phyloP scores from a whole-genome alignment of 1,140 invertebrate species.

The Coenobita brevimanus region DNA sequence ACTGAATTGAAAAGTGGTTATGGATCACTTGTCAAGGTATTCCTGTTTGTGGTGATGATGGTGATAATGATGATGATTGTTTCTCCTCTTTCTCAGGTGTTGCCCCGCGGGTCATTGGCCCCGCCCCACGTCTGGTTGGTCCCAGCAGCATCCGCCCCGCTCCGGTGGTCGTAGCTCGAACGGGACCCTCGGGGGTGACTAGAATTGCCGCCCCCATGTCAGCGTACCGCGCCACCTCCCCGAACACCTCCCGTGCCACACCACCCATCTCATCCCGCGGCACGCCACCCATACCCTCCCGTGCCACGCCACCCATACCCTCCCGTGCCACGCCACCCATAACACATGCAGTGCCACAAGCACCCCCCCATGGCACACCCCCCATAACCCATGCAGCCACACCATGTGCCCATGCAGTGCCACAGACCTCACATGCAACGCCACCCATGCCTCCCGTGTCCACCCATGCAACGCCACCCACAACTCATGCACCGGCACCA shows the following conservation, averaged over 20 bases:
- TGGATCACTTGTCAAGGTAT: too few species aligned
- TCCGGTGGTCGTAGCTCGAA: neutral
- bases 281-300: constrained; percentile 36
- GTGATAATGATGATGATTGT: too few species aligned
- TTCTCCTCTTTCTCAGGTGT: too few species aligned
- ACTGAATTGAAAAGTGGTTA: too few species aligned
- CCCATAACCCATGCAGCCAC: constrained; percentile 12
- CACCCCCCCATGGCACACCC: constrained; percentile 26
- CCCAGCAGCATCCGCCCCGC: too few species aligned
- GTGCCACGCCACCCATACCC: constrained; percentile 34
- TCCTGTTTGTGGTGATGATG: too few species aligned
- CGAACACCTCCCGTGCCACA: neutral
- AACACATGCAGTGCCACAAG: constrained; percentile 24
- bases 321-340: constrained; percentile 11
- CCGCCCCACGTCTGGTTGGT: too few species aligned
- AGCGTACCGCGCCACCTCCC: neutral
- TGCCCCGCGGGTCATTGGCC: too few species aligned
- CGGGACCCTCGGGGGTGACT: neutral
- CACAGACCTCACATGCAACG: constrained; percentile 26
- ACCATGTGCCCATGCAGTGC: too few species aligned
- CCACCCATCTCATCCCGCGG: constrained; percentile 28
- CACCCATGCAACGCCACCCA: neutral
- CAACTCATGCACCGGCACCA: too few species aligned
- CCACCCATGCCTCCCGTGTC: constrained; percentile 56
- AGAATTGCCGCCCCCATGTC: constrained; percentile 6